A percentile compares a stretch with the other conserved stretches of the same genome.
These are phyloP conservation scores for Hemicentrotus pulcherrimus DNA, from an alignment of 35 echinoderm and acorn worm species.

Conservation along the genomic window DNA sequence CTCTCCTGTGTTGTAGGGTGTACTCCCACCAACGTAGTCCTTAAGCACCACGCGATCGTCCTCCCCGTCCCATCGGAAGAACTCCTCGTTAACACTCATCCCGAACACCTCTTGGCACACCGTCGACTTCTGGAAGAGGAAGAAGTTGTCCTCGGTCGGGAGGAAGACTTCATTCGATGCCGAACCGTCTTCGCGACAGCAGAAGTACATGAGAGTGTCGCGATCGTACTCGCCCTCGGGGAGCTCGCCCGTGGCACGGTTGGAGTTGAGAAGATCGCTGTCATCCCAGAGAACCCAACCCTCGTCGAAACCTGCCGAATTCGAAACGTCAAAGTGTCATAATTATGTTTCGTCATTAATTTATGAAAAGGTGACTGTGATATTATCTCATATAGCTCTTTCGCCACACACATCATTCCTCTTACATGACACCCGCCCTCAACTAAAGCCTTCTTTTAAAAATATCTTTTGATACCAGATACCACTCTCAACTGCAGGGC, in stretches of 20 bases:
- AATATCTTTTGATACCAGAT: too few species aligned
- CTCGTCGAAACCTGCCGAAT: conserved; percentile 63
- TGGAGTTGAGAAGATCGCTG: conserved; percentile 55
- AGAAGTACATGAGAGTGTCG: conserved; percentile 82
- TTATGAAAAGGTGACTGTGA: neutral
- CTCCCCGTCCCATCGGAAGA: conserved; percentile 73
- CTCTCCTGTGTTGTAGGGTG: conserved; percentile 31
- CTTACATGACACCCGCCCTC: too few species aligned
- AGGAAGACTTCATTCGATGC: conserved; percentile 42
- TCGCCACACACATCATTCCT: too few species aligned
- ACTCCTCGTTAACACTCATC: conserved; percentile 65
- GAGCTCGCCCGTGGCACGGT: conserved; percentile 43
- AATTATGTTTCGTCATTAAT: too few species aligned
- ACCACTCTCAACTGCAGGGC: neutral
- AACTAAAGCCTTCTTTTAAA: too few species aligned
- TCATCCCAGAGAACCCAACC: conserved; percentile 77
- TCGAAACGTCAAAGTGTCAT: neutral
- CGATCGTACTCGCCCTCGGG: conserved; percentile 73
- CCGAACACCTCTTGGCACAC: conserved; percentile 66
- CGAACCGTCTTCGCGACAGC: conserved; percentile 69
- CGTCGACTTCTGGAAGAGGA: conserved; percentile 47
- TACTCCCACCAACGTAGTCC: conserved; percentile 54
- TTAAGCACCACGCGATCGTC: conserved; percentile 55
- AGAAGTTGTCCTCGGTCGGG: conserved; percentile 61
- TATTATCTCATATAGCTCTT: too few species aligned